Percentiles rank a stretch among this genome's conserved stretches.
phyloP scores from a whole-genome alignment of 2,113 vertebrate genomes.

The Corydoras maculifer region DNA sequence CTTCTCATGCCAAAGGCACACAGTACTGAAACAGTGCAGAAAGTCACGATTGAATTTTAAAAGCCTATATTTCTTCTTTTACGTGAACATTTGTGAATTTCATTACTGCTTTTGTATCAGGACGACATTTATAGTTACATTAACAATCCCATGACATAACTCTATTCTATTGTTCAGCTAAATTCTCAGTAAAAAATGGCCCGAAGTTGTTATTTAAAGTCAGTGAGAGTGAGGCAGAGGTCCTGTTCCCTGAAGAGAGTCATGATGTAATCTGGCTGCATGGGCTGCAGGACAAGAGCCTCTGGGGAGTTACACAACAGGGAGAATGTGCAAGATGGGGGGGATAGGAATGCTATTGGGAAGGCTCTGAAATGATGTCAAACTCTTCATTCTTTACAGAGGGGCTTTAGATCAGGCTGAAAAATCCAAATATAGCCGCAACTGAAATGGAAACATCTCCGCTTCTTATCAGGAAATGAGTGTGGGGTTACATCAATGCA shows the following conservation, averaged over 20 bases:
- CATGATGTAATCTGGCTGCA: constrained; percentile 38
- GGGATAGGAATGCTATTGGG: constrained; percentile 39
- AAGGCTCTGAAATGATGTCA: constrained; percentile 52
- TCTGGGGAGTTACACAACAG: constrained; percentile 40
- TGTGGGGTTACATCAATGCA: constrained; percentile 31
- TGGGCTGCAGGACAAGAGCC: constrained; percentile 35
- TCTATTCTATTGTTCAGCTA: too few species aligned
- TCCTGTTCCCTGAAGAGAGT: constrained; percentile 20
- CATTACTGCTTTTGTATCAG: too few species aligned
- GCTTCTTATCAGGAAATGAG: constrained; percentile 55
- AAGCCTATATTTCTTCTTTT: neutral
- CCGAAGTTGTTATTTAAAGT: neutral
- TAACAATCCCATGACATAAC: too few species aligned
- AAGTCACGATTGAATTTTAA: neutral
- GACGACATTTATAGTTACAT: too few species aligned
- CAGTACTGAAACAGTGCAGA: neutral
- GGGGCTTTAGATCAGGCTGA: constrained; percentile 40
- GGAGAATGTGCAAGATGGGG: constrained; percentile 38
- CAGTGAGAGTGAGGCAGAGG: constrained; percentile 5
- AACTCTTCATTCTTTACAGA: constrained; percentile 56
- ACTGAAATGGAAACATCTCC: constrained; percentile 52
- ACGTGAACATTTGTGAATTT: too few species aligned
- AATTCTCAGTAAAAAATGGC: neutral
- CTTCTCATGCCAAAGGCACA: constrained; percentile 4
- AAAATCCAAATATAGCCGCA: constrained; percentile 61